Conservation (phyloP, 2,797 vertebrate species). For the Labroides dimidiatus region DNA sequence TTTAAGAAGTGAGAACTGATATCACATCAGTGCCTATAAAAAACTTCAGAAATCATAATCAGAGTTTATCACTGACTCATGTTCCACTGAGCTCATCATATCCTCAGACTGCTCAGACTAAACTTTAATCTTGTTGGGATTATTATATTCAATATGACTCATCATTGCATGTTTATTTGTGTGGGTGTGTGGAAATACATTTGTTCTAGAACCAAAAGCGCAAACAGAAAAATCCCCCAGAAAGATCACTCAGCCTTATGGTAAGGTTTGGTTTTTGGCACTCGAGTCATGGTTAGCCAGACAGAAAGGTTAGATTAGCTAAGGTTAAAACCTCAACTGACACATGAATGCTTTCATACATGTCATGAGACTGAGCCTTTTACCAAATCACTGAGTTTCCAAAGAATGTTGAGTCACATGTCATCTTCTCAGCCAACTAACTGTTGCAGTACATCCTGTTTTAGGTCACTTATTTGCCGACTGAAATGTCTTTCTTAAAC, state of each 20-base stretch:
- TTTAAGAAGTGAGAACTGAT: neutral
- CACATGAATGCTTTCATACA: constrained; percentile 32
- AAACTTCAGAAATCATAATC: constrained; percentile 3
- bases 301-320: constrained; percentile 23
- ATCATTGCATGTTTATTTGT: constrained; percentile 15
- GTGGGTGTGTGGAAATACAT: constrained; percentile 9
- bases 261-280: constrained; percentile 50
- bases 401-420: too few relatives aligned
- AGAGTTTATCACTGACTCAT: constrained; percentile 37
- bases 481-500: too few relatives aligned
- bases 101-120: constrained; percentile 26
- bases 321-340: constrained; percentile 23
- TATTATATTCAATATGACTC: constrained; percentile 55
- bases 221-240: constrained; percentile 35
- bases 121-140: constrained; percentile 41
- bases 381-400: too few relatives aligned
- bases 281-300: constrained; percentile 51
- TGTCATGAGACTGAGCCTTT: constrained; percentile 37
- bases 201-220: constrained; percentile 40
- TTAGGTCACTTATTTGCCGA: too few relatives aligned
- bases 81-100: constrained; percentile 17
- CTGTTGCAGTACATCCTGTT: too few relatives aligned
- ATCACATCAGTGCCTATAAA: neutral
- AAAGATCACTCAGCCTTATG: constrained; percentile 36
- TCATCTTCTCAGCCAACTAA: too few relatives aligned